A percentile compares a stretch with the other conserved stretches of the same genome.
Evolutionary conservation across 2,888 invertebrate genomes (phyloP).

Genomic region (Argyra leucocephala): DNA sequence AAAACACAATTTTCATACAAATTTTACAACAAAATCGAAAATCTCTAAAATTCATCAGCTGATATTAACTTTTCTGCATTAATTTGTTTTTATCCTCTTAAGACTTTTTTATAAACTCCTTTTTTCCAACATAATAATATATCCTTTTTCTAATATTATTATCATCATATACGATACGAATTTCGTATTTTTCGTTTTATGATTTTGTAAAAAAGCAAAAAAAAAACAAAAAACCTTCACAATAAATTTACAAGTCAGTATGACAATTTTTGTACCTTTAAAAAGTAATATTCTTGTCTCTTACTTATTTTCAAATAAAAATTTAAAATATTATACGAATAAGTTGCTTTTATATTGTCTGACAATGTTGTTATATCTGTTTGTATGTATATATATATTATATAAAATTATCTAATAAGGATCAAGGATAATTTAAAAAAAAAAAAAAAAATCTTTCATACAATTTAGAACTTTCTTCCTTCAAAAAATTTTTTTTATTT

Average conservation of each 20-base stretch:
- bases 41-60: constrained; percentile 2
- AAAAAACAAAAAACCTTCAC: no score
- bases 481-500: neutral
- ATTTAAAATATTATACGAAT: no score
- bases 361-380: no score
- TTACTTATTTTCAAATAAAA: no score
- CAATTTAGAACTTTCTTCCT: neutral
- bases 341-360: no score
- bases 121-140: neutral
- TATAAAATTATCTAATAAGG: neutral
- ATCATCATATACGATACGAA: neutral
- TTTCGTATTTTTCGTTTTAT: no score
- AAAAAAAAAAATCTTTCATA: neutral
- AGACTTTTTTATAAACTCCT: neutral
- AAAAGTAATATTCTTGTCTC: no score
- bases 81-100: neutral
- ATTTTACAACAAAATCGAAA: no score
- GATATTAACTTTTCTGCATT: neutral
- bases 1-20: no score
- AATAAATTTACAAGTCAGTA: neutral
- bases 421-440: neutral
- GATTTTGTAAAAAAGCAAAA: no score
- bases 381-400: no score
- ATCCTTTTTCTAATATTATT: neutral
- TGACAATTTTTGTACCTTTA: neutral